phyloP scores from a whole-genome alignment of 2,113 vertebrate species.

The Aegithalos caudatus region DNA sequence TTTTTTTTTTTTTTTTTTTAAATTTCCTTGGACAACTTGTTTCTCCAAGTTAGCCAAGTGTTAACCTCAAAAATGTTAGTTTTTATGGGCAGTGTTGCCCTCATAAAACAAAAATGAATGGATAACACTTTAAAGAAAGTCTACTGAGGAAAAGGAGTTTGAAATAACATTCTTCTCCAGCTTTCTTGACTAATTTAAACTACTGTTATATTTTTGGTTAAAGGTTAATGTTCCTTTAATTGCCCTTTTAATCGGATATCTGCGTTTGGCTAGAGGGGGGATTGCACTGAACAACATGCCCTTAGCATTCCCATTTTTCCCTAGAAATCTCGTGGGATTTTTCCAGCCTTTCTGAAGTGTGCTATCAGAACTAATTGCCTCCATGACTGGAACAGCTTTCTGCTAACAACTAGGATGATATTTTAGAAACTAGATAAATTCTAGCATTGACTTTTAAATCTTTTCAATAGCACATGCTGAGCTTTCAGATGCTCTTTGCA shows the following conservation, averaged over 20 bases:
- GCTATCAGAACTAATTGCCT: neutral
- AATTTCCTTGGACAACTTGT: conserved; percentile 24
- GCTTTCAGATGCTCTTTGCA: neutral
- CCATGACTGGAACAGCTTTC: neutral
- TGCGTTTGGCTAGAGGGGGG: neutral
- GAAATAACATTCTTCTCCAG: conserved; percentile 42
- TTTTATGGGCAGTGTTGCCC: conserved; percentile 51
- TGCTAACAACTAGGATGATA: neutral
- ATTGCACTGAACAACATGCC: neutral
- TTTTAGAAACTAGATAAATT: neutral
- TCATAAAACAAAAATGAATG: conserved; percentile 58
- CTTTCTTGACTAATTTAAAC: conserved; percentile 57
- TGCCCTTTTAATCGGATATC: conserved; percentile 48
- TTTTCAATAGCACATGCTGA: neutral
- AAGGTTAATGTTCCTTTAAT: conserved; percentile 62
- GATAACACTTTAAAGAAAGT: conserved; percentile 22
- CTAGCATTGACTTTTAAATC: neutral
- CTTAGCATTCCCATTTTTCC: neutral
- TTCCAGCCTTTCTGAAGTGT: neutral
- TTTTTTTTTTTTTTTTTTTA: neutral
- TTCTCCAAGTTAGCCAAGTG: conserved; percentile 44
- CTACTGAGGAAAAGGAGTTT: conserved; percentile 49
- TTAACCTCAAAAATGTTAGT: conserved; percentile 53
- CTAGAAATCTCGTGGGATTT: neutral
- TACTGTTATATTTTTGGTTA: conserved; percentile 61